Conservation (phyloP, 2,888 invertebrate species). For the Scaptomyza parva region DNA sequence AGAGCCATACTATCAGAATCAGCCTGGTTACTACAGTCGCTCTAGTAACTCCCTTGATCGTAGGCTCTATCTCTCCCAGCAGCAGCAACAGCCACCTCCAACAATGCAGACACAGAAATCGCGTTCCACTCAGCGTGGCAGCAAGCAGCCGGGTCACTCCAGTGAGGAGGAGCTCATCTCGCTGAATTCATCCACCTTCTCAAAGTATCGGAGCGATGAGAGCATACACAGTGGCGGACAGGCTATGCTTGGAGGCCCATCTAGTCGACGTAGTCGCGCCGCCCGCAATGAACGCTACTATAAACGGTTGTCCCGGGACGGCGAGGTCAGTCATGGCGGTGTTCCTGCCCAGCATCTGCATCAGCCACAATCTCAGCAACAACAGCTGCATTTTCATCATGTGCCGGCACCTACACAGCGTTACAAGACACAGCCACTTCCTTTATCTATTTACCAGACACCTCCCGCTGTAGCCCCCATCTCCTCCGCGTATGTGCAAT, state of each 20-base stretch:
- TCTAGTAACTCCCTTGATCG: constrained; percentile 82
- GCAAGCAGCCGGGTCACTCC: constrained; percentile 60
- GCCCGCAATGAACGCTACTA: constrained; percentile 93
- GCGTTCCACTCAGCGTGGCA: constrained; percentile 69
- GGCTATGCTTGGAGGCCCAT: constrained; percentile 68
- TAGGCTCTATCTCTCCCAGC: constrained; percentile 30
- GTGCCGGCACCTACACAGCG: constrained; percentile 86
- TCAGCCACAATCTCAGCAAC: constrained; percentile 61
- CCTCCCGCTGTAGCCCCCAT: constrained; percentile 24
- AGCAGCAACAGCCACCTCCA: not conserved
- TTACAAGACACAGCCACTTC: constrained; percentile 83
- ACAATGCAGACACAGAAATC: constrained; percentile 54
- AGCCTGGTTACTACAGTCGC: constrained; percentile 62
- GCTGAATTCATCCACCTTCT: constrained; percentile 88
- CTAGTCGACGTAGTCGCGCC: constrained; percentile 88
- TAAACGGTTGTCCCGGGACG: constrained; percentile 90
- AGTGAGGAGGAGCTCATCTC: constrained; percentile 86
- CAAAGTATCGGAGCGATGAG: constrained; percentile 89
- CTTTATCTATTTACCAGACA: constrained; percentile 84
- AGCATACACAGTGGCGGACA: constrained; percentile 87
- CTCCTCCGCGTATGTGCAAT: constrained; percentile 75
- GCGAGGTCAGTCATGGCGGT: constrained; percentile 85
- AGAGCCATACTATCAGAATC: constrained; percentile 74
- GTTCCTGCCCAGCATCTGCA: constrained; percentile 66
- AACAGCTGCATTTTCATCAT: constrained; percentile 76